Percentiles rank a stretch among this genome's conserved stretches.
Evolutionary conservation across 2,888 invertebrate genomes (phyloP).

Genomic region (Neoitamus cyanurus): DNA sequence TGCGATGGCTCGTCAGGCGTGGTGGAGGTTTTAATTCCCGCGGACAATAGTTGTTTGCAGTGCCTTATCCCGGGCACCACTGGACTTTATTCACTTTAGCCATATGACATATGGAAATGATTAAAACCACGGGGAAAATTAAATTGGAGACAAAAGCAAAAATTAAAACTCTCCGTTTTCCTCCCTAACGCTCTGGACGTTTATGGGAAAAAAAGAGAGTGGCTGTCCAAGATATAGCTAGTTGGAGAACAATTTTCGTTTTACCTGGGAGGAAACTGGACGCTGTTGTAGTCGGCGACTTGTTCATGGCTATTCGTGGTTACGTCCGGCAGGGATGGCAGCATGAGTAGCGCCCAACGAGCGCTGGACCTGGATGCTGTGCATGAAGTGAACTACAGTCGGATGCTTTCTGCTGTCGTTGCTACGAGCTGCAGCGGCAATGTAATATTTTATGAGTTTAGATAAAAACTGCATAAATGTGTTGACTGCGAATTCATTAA

Average conservation of each 20-base stretch:
- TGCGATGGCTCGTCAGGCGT: neutral
- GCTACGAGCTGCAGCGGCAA: neutral
- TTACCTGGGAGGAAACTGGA: slow-evolving; percentile 19
- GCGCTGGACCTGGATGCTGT: neutral
- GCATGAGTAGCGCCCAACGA: neutral
- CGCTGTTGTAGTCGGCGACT: neutral
- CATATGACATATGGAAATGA: neutral
- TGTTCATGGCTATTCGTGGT: neutral
- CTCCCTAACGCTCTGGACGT: neutral
- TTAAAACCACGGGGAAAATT: neutral
- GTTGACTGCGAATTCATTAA: slow-evolving; percentile 17
- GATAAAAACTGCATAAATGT: slow-evolving; percentile 23
- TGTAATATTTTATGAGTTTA: slow-evolving; percentile 20
- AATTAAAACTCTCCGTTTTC: neutral
- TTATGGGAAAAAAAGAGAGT: neutral
- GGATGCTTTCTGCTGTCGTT: neutral
- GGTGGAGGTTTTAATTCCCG: neutral
- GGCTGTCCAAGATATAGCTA: neutral
- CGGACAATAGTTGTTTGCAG: neutral
- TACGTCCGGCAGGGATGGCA: neutral
- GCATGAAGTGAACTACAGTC: neutral
- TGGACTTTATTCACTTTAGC: neutral
- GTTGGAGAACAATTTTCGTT: neutral
- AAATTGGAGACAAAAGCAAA: neutral
- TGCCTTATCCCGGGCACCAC: neutral